These are phyloP conservation scores for Eptatretus burgeri DNA, from an alignment of 2,113 vertebrate species.

Conservation along the genomic window DNA sequence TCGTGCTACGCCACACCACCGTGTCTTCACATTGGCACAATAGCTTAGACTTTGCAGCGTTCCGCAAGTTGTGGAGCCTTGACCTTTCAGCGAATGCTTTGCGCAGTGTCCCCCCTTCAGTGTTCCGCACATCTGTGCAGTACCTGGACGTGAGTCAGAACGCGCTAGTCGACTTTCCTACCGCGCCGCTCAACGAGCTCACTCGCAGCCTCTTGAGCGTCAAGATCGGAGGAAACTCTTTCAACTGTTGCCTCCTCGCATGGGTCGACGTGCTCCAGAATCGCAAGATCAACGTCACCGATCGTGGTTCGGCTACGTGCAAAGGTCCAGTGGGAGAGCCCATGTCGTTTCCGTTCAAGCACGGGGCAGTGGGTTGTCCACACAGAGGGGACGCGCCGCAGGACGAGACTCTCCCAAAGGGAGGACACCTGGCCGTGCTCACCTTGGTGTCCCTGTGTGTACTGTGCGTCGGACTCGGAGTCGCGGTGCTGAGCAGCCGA, in stretches of 20 bases:
- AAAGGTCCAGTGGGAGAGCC: slow-evolving; percentile 11
- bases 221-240: slow-evolving; percentile 48
- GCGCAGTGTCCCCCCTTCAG: slow-evolving; percentile 28
- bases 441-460: background rate
- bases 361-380: background rate
- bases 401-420: background rate
- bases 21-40: background rate
- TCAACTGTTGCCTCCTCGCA: slow-evolving; percentile 52
- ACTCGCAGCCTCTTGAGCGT: slow-evolving; percentile 39
- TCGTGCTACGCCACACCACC: background rate
- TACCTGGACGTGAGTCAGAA: slow-evolving; percentile 60
- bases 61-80: slow-evolving; percentile 23
- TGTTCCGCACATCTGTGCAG: slow-evolving; percentile 29
- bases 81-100: slow-evolving; percentile 51
- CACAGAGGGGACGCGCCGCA: background rate
- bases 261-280: slow-evolving; percentile 34
- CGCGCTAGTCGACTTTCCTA: slow-evolving; percentile 32
- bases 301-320: slow-evolving; percentile 29
- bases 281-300: slow-evolving; percentile 26
- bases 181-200: slow-evolving; percentile 26
- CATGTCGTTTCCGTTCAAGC: background rate
- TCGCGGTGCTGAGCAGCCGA: no score
- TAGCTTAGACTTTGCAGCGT: background rate
- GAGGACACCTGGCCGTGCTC: background rate
- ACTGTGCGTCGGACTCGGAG: no score